Percentiles rank a stretch among this genome's conserved stretches.
Evolutionary conservation across 2,888 invertebrate genomes (phyloP).

Genomic region (Euplagia quadripunctaria): DNA sequence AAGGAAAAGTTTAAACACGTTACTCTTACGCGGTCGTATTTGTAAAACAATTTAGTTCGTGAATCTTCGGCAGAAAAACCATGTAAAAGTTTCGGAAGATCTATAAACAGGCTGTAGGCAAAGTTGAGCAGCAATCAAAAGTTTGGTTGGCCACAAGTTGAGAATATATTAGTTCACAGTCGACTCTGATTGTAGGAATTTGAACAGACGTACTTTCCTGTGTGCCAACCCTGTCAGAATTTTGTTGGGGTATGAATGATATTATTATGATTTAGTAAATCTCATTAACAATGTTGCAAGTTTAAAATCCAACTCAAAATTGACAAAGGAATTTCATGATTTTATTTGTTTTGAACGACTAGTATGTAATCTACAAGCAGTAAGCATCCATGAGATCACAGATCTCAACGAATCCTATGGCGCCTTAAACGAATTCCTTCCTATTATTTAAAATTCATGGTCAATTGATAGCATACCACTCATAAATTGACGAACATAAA

Average conservation of each 20-base stretch:
- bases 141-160: slow-evolving; percentile 29
- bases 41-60: slow-evolving; percentile 34
- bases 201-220: not conserved
- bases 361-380: not conserved
- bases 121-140: slow-evolving; percentile 29
- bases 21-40: slow-evolving; percentile 18
- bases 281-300: not conserved
- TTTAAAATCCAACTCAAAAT: no score
- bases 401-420: not conserved
- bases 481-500: not conserved
- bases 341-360: no score
- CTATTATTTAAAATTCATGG: not conserved
- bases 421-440: not conserved
- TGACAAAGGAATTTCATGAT: no score
- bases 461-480: not conserved
- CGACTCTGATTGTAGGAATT: slow-evolving; percentile 6
- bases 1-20: slow-evolving; percentile 39
- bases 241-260: not conserved
- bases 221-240: no score
- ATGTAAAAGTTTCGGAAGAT: slow-evolving; percentile 22
- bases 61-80: slow-evolving; percentile 27
- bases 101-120: slow-evolving; percentile 16
- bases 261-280: no score
- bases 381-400: not conserved
- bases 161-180: slow-evolving; percentile 19